Base-by-base conservation (phyloP, 2,888 invertebrate genomes). In the Hydroisotoma schaefferi region DNA sequence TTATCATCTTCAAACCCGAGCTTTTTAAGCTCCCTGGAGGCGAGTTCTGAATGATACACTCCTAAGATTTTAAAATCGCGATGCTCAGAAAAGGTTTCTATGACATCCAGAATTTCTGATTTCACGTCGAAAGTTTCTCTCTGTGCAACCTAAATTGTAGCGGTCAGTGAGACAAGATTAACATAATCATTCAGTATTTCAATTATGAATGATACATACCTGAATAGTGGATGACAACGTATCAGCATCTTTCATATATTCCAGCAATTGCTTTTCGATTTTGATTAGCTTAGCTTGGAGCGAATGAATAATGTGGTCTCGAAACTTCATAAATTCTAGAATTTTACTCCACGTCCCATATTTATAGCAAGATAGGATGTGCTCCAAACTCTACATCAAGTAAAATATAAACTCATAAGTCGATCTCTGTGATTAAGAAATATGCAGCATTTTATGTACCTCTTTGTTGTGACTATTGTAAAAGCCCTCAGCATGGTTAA, bases 311-410 rank as follows among this genome's bases (percentile, higher is more conserved):
- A 95, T 79, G 51, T 88, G 83, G 72, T 87, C 85, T 72, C 88
- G 83, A 76, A 94, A 90, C 74, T 87, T 85, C 74, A 90, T 85
- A 76, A 97, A 88, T 77, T 95, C 94, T 71, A 88, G 85, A 69
- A 95, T 83, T 82, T 94, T 94, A 70, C 87, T 85, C 80, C 94
- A 94, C 46, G 94, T 93, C 12, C 95, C 94, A 78, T 87, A 94
- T 76, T 94, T 94, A 80, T 94, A 95, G 8, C 91, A 90, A 74
- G 90, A 86, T 26, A 93, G 90, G 55, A 95, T 82, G 76, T 93
- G 90, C 77, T 95, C 95, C 49, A 90, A 84, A 74, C 91, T 89
- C 90, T 91, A 80, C 26, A 75, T 75, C 53, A 64, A 67, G 18
- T 10, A 10, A 8, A 33, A 33, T 33, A 15, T n/a, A n/a, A n/a